Percentiles rank a stretch among this genome's conserved stretches.
These are phyloP conservation scores for Macrophya alboannulata DNA, from an alignment of 2,888 invertebrate genomes.

Conservation along the genomic window DNA sequence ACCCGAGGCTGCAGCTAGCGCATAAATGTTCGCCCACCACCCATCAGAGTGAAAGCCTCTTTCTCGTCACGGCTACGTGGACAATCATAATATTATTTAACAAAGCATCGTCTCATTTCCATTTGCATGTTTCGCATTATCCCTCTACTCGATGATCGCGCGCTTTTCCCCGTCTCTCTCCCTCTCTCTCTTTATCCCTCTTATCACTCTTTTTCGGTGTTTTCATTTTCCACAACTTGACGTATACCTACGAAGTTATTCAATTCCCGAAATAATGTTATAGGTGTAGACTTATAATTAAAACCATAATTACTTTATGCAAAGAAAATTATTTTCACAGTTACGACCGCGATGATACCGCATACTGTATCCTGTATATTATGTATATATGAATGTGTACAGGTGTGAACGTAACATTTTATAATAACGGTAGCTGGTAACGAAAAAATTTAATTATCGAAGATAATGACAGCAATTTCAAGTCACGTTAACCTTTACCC, in stretches of 20 bases:
- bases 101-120: slow-evolving; percentile 73
- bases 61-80: slow-evolving; percentile 58
- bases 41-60: slow-evolving; percentile 29
- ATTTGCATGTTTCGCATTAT: slow-evolving; percentile 68
- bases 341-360: background rate
- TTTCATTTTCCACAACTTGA: slow-evolving; percentile 1
- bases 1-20: slow-evolving; percentile 14
- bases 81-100: slow-evolving; percentile 76
- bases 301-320: background rate
- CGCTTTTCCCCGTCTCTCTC: slow-evolving; percentile 23
- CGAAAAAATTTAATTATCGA: slow-evolving; percentile 18
- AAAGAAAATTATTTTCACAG: background rate
- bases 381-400: background rate
- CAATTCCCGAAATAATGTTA: slow-evolving; percentile 21
- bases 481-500: background rate
- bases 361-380: too few relatives aligned
- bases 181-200: slow-evolving; percentile 12
- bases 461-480: slow-evolving; percentile 28
- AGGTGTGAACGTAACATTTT: slow-evolving; percentile 10
- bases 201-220: slow-evolving; percentile 20
- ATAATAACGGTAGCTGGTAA: background rate
- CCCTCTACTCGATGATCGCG: slow-evolving; percentile 22
- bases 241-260: slow-evolving; percentile 7
- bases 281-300: background rate
- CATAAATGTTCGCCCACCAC: slow-evolving; percentile 21